A percentile compares a stretch with the other conserved stretches of the same genome.
These are phyloP conservation scores for Sphaeridia pumilis DNA, from an alignment of 2,888 invertebrate genomes.

Conservation along the genomic window DNA sequence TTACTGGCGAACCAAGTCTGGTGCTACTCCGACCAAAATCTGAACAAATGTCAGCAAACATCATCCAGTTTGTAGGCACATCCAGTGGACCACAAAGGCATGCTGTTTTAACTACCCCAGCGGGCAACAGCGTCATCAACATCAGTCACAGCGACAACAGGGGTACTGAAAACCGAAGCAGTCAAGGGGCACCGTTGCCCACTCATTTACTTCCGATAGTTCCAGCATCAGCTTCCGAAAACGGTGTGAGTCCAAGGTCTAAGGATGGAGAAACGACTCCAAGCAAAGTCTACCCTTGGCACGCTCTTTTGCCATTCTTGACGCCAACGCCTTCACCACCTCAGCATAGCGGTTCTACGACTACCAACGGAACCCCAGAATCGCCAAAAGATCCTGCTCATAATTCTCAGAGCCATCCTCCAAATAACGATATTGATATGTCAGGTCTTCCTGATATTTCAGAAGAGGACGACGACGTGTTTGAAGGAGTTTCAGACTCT, in stretches of 20 bases:
- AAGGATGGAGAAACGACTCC: constrained; percentile 20
- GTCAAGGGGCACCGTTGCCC: constrained; percentile 20
- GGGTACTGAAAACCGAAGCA: too few relatives aligned
- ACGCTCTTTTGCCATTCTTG: constrained; percentile 61
- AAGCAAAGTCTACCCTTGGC: constrained; percentile 60
- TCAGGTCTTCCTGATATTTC: constrained; percentile 39
- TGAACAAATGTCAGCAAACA: constrained; percentile 23
- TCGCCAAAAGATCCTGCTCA: too few relatives aligned
- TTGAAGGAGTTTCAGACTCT: constrained; percentile 51
- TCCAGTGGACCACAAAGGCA: constrained; percentile 2
- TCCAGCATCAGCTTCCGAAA: constrained; percentile 41
- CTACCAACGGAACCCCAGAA: constrained; percentile 30
- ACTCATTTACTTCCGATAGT: constrained; percentile 65
- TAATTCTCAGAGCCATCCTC: constrained; percentile 10
- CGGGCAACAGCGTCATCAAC: too few relatives aligned
- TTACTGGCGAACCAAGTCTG: constrained; percentile 25
- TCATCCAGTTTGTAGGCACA: constrained; percentile 30
- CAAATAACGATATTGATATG: constrained; percentile 22
- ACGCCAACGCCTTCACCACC: constrained; percentile 39
- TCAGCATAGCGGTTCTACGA: constrained; percentile 21
- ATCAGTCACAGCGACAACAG: too few relatives aligned
- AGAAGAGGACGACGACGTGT: constrained; percentile 89
- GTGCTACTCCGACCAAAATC: constrained; percentile 33
- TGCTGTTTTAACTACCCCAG: neutral
- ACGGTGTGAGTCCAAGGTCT: constrained; percentile 13